Evolutionary conservation across 2,888 invertebrate species (phyloP).

Genomic region (Stenodema calcarata): DNA sequence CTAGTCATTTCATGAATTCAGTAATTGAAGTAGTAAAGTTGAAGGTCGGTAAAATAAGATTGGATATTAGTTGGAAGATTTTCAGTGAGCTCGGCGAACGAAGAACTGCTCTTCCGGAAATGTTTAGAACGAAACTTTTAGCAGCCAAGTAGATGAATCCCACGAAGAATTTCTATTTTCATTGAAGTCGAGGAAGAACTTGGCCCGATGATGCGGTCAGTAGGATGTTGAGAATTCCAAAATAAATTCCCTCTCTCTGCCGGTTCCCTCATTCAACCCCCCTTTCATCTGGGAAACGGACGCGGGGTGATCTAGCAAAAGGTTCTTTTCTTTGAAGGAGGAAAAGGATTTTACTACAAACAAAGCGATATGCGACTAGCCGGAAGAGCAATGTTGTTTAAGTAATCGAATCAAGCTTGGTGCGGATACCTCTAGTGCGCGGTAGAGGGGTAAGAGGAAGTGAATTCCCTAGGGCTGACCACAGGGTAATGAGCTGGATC

Average conservation of each 20-base stretch:
- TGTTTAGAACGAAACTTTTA: background rate
- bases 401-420: constrained; percentile 36
- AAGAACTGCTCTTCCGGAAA: background rate
- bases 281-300: constrained; percentile 12
- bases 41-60: no score
- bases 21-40: no score
- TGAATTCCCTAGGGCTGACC: constrained; percentile 10
- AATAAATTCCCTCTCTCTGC: constrained; percentile 12
- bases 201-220: constrained; percentile 26
- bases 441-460: background rate
- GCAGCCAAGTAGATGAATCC: background rate
- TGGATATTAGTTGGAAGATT: no score
- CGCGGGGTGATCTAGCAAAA: background rate
- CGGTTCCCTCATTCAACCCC: background rate
- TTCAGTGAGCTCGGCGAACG: background rate
- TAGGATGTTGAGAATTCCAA: constrained; percentile 37
- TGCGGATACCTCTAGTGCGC: background rate
- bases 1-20: no score
- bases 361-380: constrained; percentile 32
- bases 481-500: constrained; percentile 16
- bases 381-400: constrained; percentile 30
- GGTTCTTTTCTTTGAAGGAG: constrained; percentile 39
- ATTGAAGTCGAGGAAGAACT: constrained; percentile 27
- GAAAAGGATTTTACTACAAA: background rate
- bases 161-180: constrained; percentile 27